phyloP scores from a whole-genome alignment of 2,113 vertebrate species.

The Tympanuchus pallidicinctus region DNA sequence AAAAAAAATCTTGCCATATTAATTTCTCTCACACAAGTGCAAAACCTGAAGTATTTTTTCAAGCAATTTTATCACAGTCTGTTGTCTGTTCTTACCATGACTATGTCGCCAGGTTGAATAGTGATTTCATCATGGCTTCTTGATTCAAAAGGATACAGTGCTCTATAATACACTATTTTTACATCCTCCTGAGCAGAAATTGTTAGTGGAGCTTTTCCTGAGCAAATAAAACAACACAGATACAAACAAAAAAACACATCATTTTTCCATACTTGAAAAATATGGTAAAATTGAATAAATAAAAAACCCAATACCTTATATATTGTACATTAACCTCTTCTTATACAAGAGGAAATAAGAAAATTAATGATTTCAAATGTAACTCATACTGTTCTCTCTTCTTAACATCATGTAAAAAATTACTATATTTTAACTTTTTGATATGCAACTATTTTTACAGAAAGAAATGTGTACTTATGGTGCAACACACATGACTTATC shows the following conservation, averaged over 20 bases:
- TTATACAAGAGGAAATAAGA: not conserved
- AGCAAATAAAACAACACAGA: conserved; percentile 12
- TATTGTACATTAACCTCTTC: not conserved
- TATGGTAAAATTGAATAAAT: not conserved
- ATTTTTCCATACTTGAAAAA: not conserved
- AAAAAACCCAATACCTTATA: not conserved
- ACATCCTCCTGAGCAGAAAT: conserved; percentile 88
- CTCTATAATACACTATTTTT: conserved; percentile 96
- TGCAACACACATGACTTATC: not conserved
- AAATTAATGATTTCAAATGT: not conserved
- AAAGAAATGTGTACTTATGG: not conserved
- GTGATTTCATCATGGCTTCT: conserved; percentile 97
- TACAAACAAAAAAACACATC: not conserved
- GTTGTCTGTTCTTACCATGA: conserved; percentile 87
- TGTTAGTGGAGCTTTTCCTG: conserved; percentile 85
- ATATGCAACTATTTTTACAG: not conserved
- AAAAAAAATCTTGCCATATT: not conserved
- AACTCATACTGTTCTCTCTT: not conserved
- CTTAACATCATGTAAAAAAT: not conserved
- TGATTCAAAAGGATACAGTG: conserved; percentile 96
- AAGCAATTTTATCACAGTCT: not conserved
- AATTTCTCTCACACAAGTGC: not conserved
- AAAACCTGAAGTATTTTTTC: not conserved
- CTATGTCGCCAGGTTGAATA: conserved; percentile 93
- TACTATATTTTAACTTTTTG: not conserved